These are phyloP conservation scores for Gonioctena quinquepunctata DNA, from an alignment of 1,140 invertebrate genomes.

Conservation along the genomic window DNA sequence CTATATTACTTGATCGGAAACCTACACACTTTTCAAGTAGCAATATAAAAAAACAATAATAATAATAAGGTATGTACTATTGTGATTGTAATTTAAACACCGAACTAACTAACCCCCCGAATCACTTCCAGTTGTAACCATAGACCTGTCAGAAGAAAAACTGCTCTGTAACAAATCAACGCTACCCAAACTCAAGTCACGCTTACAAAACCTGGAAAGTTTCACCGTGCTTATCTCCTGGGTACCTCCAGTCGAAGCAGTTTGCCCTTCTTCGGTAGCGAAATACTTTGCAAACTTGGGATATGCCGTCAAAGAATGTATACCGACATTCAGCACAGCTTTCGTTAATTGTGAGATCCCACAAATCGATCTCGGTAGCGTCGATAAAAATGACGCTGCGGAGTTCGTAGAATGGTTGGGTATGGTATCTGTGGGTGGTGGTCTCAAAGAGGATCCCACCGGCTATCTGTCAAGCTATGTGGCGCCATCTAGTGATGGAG, in stretches of 20 bases:
- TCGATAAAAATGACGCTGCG: constrained; percentile 36
- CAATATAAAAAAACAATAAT: too few species aligned
- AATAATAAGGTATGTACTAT: background rate
- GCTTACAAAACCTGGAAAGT: constrained; percentile 54
- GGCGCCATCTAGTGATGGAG: constrained; percentile 46
- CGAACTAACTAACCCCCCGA: background rate
- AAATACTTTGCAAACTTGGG: constrained; percentile 60
- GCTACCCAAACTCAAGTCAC: constrained; percentile 51
- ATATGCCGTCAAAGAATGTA: constrained; percentile 57
- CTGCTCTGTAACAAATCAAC: constrained; percentile 13
- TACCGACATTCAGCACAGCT: constrained; percentile 49
- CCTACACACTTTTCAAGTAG: too few species aligned
- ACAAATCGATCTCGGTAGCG: constrained; percentile 36
- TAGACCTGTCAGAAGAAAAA: constrained; percentile 20
- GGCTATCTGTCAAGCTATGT: constrained; percentile 53
- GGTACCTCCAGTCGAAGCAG: constrained; percentile 59
- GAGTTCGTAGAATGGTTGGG: constrained; percentile 63
- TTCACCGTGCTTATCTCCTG: constrained; percentile 61
- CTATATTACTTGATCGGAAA: too few species aligned
- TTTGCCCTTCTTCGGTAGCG: constrained; percentile 66
- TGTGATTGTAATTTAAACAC: background rate
- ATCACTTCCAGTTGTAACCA: constrained; percentile 27
- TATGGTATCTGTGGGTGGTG: constrained; percentile 56
- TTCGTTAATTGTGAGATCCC: constrained; percentile 55
- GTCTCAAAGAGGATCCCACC: constrained; percentile 48